Conservation (phyloP, 2,797 vertebrate genomes). For the Gallinago nigripennis region DNA sequence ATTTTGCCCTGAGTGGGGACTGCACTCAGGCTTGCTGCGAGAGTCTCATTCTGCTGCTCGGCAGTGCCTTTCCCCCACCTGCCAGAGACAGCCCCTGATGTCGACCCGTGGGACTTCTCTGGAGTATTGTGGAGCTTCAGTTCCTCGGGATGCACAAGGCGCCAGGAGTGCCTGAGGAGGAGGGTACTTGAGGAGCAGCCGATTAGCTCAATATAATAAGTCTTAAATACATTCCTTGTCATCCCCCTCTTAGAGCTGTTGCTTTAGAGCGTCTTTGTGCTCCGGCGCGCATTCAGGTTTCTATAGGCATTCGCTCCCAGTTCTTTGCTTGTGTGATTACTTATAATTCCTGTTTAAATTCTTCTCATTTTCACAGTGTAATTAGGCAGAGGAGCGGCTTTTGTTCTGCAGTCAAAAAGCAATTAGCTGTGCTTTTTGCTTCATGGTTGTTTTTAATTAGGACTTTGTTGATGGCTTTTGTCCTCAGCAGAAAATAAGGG, state of each 20-base stretch:
- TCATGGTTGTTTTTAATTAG: conserved; percentile 55
- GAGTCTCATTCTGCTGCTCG: background rate
- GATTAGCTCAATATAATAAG: conserved; percentile 1
- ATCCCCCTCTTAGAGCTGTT: background rate
- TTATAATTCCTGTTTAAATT: conserved; percentile 57
- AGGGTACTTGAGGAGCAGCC: background rate
- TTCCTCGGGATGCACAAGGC: background rate
- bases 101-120: background rate
- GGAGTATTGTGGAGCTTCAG: background rate
- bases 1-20: accelerated
- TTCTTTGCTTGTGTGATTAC: conserved; percentile 38
- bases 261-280: background rate
- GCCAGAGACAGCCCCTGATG: background rate
- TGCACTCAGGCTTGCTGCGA: accelerated
- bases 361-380: conserved; percentile 52
- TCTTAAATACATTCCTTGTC: background rate
- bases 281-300: background rate
- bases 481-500: conserved; percentile 10
- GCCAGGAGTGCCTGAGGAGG: background rate
- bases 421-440: conserved; percentile 63
- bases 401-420: conserved; percentile 65
- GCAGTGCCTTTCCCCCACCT: accelerated
- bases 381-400: conserved; percentile 42
- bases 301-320: background rate
- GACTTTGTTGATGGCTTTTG: conserved; percentile 46